Percentiles rank a stretch among this genome's conserved stretches.
phyloP scores from a whole-genome alignment of 1,140 invertebrate genomes.

The Mactra quadrangularis region DNA sequence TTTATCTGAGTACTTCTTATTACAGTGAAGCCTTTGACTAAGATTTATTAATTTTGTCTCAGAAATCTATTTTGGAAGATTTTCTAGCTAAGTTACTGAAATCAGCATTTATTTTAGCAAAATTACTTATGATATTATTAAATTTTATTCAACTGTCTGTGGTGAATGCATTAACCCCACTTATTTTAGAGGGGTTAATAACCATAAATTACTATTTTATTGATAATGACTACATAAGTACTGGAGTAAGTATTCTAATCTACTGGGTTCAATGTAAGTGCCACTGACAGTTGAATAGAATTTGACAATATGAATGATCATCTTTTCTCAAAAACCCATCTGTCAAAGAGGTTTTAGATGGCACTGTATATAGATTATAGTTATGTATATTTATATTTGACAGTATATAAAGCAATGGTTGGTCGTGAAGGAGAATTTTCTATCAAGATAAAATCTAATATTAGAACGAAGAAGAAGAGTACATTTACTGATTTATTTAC shows the following conservation, averaged over 20 bases:
- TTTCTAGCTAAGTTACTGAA: too few species aligned
- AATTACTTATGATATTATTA: too few species aligned
- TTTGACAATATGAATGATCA: background rate
- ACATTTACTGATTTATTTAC: constrained; percentile 1
- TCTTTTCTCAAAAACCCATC: background rate
- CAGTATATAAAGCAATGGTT: constrained; percentile 47
- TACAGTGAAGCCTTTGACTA: too few species aligned
- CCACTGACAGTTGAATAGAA: background rate
- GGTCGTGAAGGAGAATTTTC: constrained; percentile 33
- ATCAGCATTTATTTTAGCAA: too few species aligned
- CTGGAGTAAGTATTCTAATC: background rate
- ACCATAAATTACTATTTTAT: background rate
- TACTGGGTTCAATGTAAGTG: background rate
- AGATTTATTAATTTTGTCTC: too few species aligned
- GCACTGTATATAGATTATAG: background rate
- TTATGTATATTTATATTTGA: background rate
- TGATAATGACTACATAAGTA: background rate
- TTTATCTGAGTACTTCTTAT: too few species aligned
- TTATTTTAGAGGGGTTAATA: too few species aligned
- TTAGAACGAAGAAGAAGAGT: constrained; percentile 25
- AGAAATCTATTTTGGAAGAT: too few species aligned
- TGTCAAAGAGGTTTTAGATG: background rate
- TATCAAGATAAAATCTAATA: constrained; percentile 40
- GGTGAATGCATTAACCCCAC: too few species aligned
- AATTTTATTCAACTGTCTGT: too few species aligned